Percentiles rank a stretch among this genome's conserved stretches.
These are phyloP conservation scores for Panorpa germanica DNA, from an alignment of 2,888 invertebrate species.

Conservation along the genomic window DNA sequence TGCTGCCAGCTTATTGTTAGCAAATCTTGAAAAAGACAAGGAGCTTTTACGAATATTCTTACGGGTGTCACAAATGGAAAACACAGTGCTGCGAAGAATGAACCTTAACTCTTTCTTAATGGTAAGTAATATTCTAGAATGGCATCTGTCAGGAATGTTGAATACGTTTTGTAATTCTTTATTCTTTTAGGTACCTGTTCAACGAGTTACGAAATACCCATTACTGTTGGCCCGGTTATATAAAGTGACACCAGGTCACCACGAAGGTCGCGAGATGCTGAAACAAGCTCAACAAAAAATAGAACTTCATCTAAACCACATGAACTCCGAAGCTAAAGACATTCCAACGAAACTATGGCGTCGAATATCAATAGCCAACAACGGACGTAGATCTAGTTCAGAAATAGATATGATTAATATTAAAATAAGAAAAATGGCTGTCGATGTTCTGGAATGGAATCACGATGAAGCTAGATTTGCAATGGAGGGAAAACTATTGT, in stretches of 20 bases:
- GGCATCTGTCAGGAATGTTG: not conserved
- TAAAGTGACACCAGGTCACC: conserved; percentile 74
- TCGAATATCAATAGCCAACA: conserved; percentile 55
- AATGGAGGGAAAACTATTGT: conserved; percentile 73
- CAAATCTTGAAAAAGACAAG: conserved; percentile 86
- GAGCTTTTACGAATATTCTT: conserved; percentile 85
- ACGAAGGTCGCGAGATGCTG: conserved; percentile 66
- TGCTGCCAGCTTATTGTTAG: conserved; percentile 67
- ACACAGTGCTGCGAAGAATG: conserved; percentile 80
- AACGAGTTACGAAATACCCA: conserved; percentile 93
- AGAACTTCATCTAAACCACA: conserved; percentile 81
- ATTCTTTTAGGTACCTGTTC: conserved; percentile 62
- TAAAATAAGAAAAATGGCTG: conserved; percentile 79
- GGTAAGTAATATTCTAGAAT: conserved; percentile 31
- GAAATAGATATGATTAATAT: conserved; percentile 82
- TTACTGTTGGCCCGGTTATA: conserved; percentile 73
- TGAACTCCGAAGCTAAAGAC: conserved; percentile 84
- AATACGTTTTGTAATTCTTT: no score
- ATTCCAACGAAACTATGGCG: conserved; percentile 83
- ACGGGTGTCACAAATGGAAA: conserved; percentile 93
- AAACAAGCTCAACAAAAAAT: conserved; percentile 82
- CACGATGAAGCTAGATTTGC: conserved; percentile 84
- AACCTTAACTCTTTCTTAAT: conserved; percentile 94
- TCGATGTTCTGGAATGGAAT: conserved; percentile 87
- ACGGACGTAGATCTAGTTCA: conserved; percentile 50